A percentile compares a stretch with the other conserved stretches of the same genome.
Conservation (phyloP, 1,140 invertebrate genomes). For the Zaprionus ghesquierei region DNA sequence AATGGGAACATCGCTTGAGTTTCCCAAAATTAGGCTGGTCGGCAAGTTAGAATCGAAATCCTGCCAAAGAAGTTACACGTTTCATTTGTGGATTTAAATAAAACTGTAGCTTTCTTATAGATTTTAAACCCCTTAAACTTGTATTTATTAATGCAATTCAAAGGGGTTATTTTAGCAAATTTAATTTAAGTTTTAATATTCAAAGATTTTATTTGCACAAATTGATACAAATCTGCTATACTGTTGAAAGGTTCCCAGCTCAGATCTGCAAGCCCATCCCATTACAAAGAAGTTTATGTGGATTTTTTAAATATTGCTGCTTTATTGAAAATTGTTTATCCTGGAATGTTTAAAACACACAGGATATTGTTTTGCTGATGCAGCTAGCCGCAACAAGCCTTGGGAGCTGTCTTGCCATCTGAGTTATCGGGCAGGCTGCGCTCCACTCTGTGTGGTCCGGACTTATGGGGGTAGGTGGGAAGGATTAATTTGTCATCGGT, state of each 20-base stretch:
- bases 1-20: too few relatives aligned
- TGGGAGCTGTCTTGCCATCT: neutral
- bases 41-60: too few relatives aligned
- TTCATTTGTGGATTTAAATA: too few relatives aligned
- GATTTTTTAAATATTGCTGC: neutral
- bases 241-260: neutral
- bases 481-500: neutral
- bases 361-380: neutral
- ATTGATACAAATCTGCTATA: too few relatives aligned
- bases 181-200: too few relatives aligned
- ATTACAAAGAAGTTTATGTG: neutral
- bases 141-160: too few relatives aligned
- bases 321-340: neutral
- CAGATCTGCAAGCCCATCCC: neutral
- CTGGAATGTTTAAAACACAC: neutral
- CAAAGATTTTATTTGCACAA: too few relatives aligned
- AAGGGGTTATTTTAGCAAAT: too few relatives aligned
- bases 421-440: neutral
- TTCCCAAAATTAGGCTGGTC: too few relatives aligned
- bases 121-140: too few relatives aligned
- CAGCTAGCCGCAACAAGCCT: neutral
- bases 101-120: too few relatives aligned
- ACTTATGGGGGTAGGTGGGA: neutral
- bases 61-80: too few relatives aligned
- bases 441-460: neutral